These are phyloP conservation scores for Drosophila nigritarsus DNA, from an alignment of 2,888 invertebrate species.

Conservation along the genomic window DNA sequence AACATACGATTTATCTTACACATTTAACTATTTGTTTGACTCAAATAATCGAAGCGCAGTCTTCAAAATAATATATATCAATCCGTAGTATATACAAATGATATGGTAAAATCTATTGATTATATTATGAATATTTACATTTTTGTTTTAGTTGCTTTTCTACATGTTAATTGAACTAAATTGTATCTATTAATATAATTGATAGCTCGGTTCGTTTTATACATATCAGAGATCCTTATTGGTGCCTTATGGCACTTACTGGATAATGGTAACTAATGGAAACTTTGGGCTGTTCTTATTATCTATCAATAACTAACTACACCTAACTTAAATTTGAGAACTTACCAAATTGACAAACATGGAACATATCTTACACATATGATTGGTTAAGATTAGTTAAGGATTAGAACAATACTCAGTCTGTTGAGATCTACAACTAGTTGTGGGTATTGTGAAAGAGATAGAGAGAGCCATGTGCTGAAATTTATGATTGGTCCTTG, in stretches of 20 bases:
- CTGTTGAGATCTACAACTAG: conserved; percentile 79
- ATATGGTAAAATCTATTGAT: conserved; percentile 12
- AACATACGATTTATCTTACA: conserved; percentile 25
- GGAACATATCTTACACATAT: neutral
- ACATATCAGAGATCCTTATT: conserved; percentile 63
- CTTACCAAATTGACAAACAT: conserved; percentile 5
- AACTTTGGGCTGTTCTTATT: conserved; percentile 53
- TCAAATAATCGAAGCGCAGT: conserved; percentile 57
- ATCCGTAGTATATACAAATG: conserved; percentile 15
- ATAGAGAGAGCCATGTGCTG: conserved; percentile 47
- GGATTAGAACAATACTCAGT: conserved; percentile 69
- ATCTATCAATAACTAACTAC: conserved; percentile 2
- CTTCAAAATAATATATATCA: conserved; percentile 61
- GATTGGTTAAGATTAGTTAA: conserved; percentile 16
- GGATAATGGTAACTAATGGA: conserved; percentile 54
- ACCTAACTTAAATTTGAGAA: conserved; percentile 52
- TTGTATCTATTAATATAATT: neutral
- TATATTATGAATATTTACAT: neutral
- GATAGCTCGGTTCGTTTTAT: conserved; percentile 15
- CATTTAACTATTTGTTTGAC: conserved; percentile 36
- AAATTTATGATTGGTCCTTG: conserved; percentile 19
- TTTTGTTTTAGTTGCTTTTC: conserved; percentile 17
- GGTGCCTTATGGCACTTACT: conserved; percentile 68
- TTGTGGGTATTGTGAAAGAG: conserved; percentile 27
- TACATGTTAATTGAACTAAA: conserved; percentile 17